Base-by-base conservation (phyloP, 2,797 vertebrate genomes). In the Sebastes oblongus region DNA sequence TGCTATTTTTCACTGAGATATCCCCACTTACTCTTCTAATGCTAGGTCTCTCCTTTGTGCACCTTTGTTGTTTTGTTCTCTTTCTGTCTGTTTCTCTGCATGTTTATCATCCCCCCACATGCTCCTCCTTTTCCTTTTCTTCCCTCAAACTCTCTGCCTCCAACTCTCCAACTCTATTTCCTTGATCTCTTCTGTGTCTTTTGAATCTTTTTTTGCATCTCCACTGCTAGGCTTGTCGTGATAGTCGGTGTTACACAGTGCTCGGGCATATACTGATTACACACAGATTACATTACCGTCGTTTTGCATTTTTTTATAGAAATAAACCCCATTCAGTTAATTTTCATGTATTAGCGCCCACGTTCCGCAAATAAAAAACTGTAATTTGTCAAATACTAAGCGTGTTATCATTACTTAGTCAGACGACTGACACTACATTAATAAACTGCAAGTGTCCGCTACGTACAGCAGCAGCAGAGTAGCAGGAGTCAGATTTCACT, bases 1-100 rank as follows among this genome's bases (percentile, higher is more conserved):
- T 80, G 85, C 87, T 78, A 89, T 93, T 89, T 91, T 92, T 93
- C 86, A 90, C 82, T 2, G 7, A 83, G 85, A 75, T 90, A 59
- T 78, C 75, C 46, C 81, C 79, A 73, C 86, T 93, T 90, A 77
- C 88, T 92, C 86, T 89, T 84, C 70, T 81, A 84, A 86, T 81
- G 78, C 85, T 34, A 11, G 61, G 42, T 71, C 70, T 83, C 62
- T 82, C 81, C 66, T 89, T 77, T 84, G 65, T 29, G 25, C 3
- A 59, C 68, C 59, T 59, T 81, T 42, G 72, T 80, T 87, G 72
- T 80, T 87, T 89, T 84, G 64, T 74, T 77, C 66, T 78, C 54
- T 75, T 82, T 75, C 72, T 83, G 56, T 85, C 39, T 72, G 18
- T 85, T 81, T 66, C 60, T 72, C 46, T 69, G 46, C 39, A 62